Evolutionary conservation across 2,888 invertebrate genomes (phyloP).

Genomic region (Leptinotarsa peninsularis): DNA sequence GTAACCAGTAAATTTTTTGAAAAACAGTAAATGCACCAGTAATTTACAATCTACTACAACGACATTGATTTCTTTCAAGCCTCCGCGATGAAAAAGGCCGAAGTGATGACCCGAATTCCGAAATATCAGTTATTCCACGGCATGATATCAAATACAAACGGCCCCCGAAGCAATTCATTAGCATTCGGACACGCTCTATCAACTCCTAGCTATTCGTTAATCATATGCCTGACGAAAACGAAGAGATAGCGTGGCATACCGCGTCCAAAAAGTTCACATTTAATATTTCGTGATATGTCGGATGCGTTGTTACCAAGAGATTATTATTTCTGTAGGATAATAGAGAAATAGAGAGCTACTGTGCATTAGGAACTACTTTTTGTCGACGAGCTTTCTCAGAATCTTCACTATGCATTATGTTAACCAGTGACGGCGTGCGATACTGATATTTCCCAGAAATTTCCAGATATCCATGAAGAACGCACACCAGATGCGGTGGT

Average conservation of each 20-base stretch:
- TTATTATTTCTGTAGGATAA: not conserved
- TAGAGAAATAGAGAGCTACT: not conserved
- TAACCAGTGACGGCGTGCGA: not conserved
- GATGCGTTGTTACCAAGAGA: not conserved
- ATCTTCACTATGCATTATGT: not conserved
- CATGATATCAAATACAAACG: constrained; percentile 3
- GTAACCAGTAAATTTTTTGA: no score
- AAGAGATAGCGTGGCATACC: constrained; percentile 16
- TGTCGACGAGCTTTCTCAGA: not conserved
- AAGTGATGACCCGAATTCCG: constrained; percentile 9
- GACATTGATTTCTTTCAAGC: no score
- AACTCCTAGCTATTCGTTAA: constrained; percentile 18
- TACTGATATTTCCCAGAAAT: no score
- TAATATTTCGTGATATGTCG: constrained; percentile 1
- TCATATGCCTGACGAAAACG: constrained; percentile 20
- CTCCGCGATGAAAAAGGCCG: not conserved
- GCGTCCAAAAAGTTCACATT: not conserved
- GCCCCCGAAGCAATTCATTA: constrained; percentile 22
- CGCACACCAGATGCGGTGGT: no score
- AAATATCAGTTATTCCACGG: constrained; percentile 17
- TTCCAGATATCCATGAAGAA: no score
- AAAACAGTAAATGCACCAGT: no score
- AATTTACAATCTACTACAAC: no score
- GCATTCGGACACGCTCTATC: constrained; percentile 21
- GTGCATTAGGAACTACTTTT: constrained; percentile 9